These are phyloP conservation scores for Cheirogaleus medius DNA, from an alignment of 2,113 vertebrate genomes.

Conservation along the genomic window DNA sequence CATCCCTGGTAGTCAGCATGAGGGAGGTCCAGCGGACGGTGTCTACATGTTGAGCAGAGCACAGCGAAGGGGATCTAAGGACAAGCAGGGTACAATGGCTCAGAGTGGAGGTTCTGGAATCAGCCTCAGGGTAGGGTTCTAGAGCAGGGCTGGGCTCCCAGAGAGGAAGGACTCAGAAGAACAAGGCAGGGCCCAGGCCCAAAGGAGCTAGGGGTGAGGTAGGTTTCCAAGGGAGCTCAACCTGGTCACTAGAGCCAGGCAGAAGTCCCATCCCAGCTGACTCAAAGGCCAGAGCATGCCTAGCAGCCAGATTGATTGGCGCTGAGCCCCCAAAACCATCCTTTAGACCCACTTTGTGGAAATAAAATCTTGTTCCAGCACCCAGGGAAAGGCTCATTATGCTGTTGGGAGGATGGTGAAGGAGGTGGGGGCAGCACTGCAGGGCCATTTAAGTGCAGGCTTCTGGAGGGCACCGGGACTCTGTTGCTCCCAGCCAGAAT, in stretches of 20 bases:
- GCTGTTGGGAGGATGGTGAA: neutral
- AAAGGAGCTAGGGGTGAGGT: neutral
- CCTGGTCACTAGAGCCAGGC: neutral
- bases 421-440: neutral
- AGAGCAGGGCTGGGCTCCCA: neutral
- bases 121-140: too few species aligned
- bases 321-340: neutral
- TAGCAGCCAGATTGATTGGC: neutral
- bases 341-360: neutral
- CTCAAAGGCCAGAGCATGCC: neutral
- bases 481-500: neutral
- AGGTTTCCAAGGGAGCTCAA: neutral
- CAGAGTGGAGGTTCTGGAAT: neutral
- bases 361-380: neutral
- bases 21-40: neutral
- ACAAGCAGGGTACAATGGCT: rapidly evolving
- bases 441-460: neutral
- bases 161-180: neutral
- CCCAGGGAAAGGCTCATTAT: neutral
- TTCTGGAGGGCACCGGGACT: neutral
- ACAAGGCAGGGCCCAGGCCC: neutral
- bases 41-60: neutral
- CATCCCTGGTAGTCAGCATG: neutral
- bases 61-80: neutral
- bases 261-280: neutral